Conservation (phyloP, 2,113 vertebrate genomes). For the Symphodus melops region DNA sequence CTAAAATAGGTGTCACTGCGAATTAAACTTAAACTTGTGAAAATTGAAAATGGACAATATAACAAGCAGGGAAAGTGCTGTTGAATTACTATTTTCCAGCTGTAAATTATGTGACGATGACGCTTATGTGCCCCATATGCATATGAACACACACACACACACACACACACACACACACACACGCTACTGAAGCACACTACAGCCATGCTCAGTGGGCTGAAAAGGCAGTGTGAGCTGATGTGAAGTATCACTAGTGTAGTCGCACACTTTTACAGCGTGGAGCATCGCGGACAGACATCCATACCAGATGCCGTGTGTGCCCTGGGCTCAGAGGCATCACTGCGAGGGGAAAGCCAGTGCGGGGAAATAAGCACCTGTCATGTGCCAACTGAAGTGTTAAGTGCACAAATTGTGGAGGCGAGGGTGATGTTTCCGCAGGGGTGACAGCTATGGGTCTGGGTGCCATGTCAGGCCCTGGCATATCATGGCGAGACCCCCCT, state of each 20-base stretch:
- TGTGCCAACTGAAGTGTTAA: conserved; percentile 85
- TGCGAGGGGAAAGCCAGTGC: conserved; percentile 65
- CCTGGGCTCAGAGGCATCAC: conserved; percentile 70
- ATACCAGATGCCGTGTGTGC: conserved; percentile 68
- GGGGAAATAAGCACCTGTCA: conserved; percentile 85
- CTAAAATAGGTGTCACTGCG: no score
- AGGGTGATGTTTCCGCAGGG: conserved; percentile 82
- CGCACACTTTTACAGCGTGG: conserved; percentile 32
- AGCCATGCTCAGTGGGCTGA: conserved; percentile 44
- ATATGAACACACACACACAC: neutral
- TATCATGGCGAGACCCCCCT: conserved; percentile 59
- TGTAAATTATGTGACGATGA: neutral
- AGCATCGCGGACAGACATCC: conserved; percentile 68
- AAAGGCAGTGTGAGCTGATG: conserved; percentile 53
- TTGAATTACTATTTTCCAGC: neutral
- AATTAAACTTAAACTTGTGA: no score
- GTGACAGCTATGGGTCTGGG: conserved; percentile 79
- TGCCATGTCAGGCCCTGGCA: conserved; percentile 77
- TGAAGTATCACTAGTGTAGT: conserved; percentile 67
- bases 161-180: neutral
- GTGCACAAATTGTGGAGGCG: conserved; percentile 82
- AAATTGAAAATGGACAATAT: neutral
- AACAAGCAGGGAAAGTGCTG: neutral
- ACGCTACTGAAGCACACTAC: neutral
- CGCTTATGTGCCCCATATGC: neutral